Evolutionary conservation across 2,888 invertebrate species (phyloP), one percentile per base, ranked within the genome.

Genomic region (Sisyra nigra): DNA sequence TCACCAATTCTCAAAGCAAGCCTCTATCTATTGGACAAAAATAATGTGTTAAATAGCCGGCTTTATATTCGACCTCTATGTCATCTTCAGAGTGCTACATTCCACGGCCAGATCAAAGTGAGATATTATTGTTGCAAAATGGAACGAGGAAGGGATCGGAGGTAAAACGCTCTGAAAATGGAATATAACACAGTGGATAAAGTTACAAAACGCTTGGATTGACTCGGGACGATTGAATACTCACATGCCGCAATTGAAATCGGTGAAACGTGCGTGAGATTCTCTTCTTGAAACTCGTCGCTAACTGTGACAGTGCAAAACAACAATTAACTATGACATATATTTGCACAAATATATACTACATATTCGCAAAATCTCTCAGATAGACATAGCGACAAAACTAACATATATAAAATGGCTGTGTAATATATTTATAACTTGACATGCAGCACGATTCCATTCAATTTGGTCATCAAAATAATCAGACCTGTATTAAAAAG

Each of bases 321-420:
- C 43, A 43, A 43, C 38, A 43, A 43, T 43, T 43, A 43, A 38
- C 14, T 37, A 38, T 38, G 35, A 43, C 43, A 43, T 43, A 43
- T 43, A 33, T 43, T 43, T 43, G 24, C 30, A 32, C 29, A 38
- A 43, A 43, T 37, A 43, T 43, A 43, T 43, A 41, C 18, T 15
- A 15, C 41, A 19, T 15, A 19, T 30, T 35, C 19, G 17, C 35
- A 17, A 31, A 18, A 30, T 18, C 14, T 40, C 15, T 29, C 40
- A 24, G 24, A 24, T 40, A 40, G 31, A 40, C 19, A 24, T 24
- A 24, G 11, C 38, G 19, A 18, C 38, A 18, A 38, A 13, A 34
- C 34, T 14, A 13, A 38, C 31, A 43, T 43, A 38, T 43, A 43
- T 43, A 43, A 43, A 43, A 43, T 43, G 43, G 43, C 43, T 43